Conservation (phyloP, 2,888 invertebrate genomes). For the Zele albiditarsus region DNA sequence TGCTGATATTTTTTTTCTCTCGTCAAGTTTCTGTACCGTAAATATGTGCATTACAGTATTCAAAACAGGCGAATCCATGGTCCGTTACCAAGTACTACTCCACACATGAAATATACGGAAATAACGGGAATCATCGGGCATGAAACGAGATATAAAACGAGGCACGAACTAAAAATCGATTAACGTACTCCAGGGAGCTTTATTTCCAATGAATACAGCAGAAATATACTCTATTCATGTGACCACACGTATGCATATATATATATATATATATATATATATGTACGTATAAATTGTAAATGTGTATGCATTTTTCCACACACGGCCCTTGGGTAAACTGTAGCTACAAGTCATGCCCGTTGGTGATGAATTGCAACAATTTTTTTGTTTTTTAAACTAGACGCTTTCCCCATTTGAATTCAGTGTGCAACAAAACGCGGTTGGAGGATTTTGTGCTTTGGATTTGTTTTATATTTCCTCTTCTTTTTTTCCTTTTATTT, state of each 20-base stretch:
- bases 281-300: too few relatives aligned
- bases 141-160: conserved; percentile 30
- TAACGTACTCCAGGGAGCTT: conserved; percentile 29
- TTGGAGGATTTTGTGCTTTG: conserved; percentile 17
- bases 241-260: neutral
- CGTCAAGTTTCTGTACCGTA: neutral
- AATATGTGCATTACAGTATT: neutral
- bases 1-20: neutral
- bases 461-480: conserved; percentile 24
- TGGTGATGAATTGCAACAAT: conserved; percentile 37
- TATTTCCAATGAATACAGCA: conserved; percentile 26
- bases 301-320: neutral
- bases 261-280: conserved; percentile 26
- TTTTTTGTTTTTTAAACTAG: conserved; percentile 27
- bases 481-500: conserved; percentile 21
- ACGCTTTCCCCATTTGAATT: conserved; percentile 22
- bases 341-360: conserved; percentile 10
- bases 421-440: conserved; percentile 20
- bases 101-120: neutral
- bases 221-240: conserved; percentile 21
- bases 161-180: conserved; percentile 38
- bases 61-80: neutral
- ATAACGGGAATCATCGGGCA: conserved; percentile 8
- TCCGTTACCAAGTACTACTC: conserved; percentile 7
- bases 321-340: conserved; percentile 15